These are phyloP conservation scores for Excalfactoria chinensis DNA, from an alignment of 2,113 vertebrate species.

Conservation along the genomic window DNA sequence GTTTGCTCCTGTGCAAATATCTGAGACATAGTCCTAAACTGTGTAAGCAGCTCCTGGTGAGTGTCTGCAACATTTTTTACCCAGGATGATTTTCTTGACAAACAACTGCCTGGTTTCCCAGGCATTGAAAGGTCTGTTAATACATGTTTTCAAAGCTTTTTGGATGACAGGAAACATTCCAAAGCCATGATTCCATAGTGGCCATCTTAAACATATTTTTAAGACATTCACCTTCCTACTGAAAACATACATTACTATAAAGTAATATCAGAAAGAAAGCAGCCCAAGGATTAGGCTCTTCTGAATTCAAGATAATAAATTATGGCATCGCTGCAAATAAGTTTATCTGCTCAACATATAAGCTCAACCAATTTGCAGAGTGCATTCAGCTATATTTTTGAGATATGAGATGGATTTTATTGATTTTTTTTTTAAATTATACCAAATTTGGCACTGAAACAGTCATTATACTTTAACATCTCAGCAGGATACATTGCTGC, in stretches of 20 bases:
- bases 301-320: background rate
- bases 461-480: background rate
- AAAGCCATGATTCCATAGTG: background rate
- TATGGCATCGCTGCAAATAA: background rate
- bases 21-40: background rate
- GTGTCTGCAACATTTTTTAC: background rate
- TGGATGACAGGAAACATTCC: background rate
- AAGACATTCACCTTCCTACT: background rate
- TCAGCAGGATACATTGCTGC: background rate
- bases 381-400: background rate
- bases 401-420: background rate
- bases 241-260: background rate
- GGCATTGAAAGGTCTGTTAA: background rate
- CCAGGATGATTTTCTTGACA: background rate
- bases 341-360: background rate
- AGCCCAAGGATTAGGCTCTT: background rate
- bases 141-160: background rate
- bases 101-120: background rate
- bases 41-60: background rate
- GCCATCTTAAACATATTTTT: background rate
- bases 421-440: conserved; percentile 37
- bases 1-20: rapidly evolving
- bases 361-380: conserved; percentile 2
- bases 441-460: conserved; percentile 17
- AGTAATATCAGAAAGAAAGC: background rate